Percentiles rank a stretch among this genome's conserved stretches.
Evolutionary conservation across 2,888 invertebrate species (phyloP).

Genomic region (Entomobrya multifasciata): DNA sequence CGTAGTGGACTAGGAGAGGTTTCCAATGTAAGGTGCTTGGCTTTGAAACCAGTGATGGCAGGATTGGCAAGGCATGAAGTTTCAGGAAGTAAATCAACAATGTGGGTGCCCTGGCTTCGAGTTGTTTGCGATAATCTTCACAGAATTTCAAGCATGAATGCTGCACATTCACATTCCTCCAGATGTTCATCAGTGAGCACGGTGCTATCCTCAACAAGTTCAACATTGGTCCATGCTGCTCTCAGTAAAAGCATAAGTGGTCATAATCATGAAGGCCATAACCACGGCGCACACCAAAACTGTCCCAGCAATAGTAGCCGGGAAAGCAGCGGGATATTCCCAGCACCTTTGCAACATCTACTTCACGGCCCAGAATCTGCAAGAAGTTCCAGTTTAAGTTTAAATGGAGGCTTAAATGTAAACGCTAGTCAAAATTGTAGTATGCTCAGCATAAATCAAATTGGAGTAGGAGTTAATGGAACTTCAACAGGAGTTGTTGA

Average conservation of each 20-base stretch:
- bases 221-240: conserved; percentile 78
- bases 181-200: conserved; percentile 79
- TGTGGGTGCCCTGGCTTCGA: conserved; percentile 79
- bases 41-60: conserved; percentile 78
- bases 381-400: conserved; percentile 76
- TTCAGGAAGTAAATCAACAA: conserved; percentile 68
- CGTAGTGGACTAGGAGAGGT: conserved; percentile 79
- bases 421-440: conserved; percentile 78
- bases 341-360: conserved; percentile 61
- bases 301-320: conserved; percentile 50
- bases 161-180: conserved; percentile 74
- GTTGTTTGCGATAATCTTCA: conserved; percentile 79
- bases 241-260: conserved; percentile 77
- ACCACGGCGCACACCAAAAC: conserved; percentile 69
- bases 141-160: conserved; percentile 75
- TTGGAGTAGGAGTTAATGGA: conserved; percentile 73
- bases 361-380: conserved; percentile 73
- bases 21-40: conserved; percentile 78
- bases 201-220: conserved; percentile 77
- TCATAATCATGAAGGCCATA: conserved; percentile 76
- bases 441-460: conserved; percentile 77
- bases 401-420: conserved; percentile 73
- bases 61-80: conserved; percentile 76
- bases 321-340: conserved; percentile 61
- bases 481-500: not conserved